Percentiles rank a stretch among this genome's conserved stretches.
Evolutionary conservation across 1,140 invertebrate genomes (phyloP).

Genomic region (Pygmarrhopalites habei): DNA sequence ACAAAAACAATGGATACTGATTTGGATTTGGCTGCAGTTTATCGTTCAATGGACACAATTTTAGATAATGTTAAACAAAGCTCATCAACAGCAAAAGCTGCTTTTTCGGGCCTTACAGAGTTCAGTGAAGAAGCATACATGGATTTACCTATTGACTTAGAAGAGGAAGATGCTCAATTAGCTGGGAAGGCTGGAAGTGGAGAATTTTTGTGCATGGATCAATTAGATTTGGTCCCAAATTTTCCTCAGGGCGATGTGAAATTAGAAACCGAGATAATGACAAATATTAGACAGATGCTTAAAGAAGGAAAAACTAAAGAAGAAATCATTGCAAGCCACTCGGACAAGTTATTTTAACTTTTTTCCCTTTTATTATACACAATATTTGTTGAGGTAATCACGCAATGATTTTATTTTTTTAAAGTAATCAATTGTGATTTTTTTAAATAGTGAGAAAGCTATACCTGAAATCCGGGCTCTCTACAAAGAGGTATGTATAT

Average conservation of each 20-base stretch:
- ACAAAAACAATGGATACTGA: constrained; percentile 4
- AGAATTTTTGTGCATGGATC: constrained; percentile 9
- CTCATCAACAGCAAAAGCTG: not conserved
- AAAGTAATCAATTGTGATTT: too few relatives aligned
- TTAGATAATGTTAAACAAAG: not conserved
- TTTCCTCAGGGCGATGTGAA: not conserved
- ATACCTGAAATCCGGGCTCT: too few relatives aligned
- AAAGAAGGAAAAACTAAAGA: constrained; percentile 5
- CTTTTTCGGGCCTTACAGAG: not conserved
- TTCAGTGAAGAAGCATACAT: not conserved
- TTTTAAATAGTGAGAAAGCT: too few relatives aligned
- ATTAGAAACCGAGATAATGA: not conserved
- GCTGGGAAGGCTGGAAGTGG: not conserved
- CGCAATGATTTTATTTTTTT: too few relatives aligned
- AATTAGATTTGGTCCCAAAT: not conserved
- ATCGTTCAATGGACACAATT: constrained; percentile 1
- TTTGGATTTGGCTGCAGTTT: not conserved
- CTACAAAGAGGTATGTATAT: too few relatives aligned
- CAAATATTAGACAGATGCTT: constrained; percentile 1
- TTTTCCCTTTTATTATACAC: too few relatives aligned
- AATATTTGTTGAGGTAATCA: too few relatives aligned
- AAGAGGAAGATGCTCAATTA: not conserved
- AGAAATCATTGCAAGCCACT: not conserved
- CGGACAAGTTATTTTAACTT: too few relatives aligned
- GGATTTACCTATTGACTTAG: not conserved